Conservation (phyloP, 2,888 invertebrate genomes). For the Eurytoma adleriae region DNA sequence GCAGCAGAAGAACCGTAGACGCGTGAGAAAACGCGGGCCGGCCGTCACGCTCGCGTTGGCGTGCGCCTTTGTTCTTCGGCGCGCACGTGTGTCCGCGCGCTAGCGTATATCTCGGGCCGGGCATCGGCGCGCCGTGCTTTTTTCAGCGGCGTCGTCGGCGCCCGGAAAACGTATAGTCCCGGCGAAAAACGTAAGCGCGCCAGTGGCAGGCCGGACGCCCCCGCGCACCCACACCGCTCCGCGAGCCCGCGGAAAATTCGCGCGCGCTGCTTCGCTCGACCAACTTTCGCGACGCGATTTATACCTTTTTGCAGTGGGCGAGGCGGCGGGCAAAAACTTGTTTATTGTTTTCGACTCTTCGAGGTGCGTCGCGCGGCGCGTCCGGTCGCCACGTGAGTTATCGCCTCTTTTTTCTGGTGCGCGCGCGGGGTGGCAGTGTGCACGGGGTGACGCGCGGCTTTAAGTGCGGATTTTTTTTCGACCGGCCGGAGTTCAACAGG, state of each 20-base stretch:
- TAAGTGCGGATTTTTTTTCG: too few relatives aligned
- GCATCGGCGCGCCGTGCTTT: conserved; percentile 6
- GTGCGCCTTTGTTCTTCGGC: conserved; percentile 52
- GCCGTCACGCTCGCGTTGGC: conserved; percentile 57
- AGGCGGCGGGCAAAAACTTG: neutral
- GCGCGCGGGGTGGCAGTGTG: too few relatives aligned
- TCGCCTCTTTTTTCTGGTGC: too few relatives aligned
- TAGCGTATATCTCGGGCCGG: conserved; percentile 16
- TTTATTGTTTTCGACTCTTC: neutral
- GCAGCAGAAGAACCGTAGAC: conserved; percentile 39
- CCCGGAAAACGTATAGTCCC: conserved; percentile 8
- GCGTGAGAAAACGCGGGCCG: conserved; percentile 48
- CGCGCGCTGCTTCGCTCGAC: neutral
- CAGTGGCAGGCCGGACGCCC: neutral
- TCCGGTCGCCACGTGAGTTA: conserved; percentile 3
- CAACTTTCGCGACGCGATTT: neutral
- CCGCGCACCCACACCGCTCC: neutral
- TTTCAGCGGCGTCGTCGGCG: conserved; percentile 1
- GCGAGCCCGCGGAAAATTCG: too few relatives aligned
- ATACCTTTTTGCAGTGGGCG: neutral
- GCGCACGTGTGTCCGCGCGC: neutral
- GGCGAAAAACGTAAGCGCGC: neutral
- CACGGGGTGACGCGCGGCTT: too few relatives aligned
- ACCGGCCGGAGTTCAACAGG: too few relatives aligned
- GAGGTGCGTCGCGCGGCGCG: neutral